Percentiles rank a stretch among this genome's conserved stretches.
These are phyloP conservation scores for Amphiura filiformis DNA, from an alignment of 35 echinoderm and acorn worm species.

Conservation along the genomic window DNA sequence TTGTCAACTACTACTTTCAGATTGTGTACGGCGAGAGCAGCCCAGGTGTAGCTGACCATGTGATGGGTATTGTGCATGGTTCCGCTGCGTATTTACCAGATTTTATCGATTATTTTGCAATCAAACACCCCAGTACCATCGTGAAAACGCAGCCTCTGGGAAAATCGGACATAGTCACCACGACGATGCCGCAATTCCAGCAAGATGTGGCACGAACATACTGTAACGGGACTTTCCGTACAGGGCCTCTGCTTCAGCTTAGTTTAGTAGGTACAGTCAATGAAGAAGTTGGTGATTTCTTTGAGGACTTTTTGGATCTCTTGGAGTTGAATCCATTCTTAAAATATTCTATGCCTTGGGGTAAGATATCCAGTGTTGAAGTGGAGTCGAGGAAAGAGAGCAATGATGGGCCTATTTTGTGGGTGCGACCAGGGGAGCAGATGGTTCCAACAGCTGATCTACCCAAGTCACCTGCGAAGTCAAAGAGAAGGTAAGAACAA, in stretches of 20 bases:
- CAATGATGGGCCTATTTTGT: slow-evolving; percentile 98
- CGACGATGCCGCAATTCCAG: slow-evolving; percentile 75
- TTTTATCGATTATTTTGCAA: slow-evolving; percentile 69
- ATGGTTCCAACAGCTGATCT: slow-evolving; percentile 97
- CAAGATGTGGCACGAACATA: slow-evolving; percentile 71
- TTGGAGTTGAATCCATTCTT: slow-evolving; percentile 89
- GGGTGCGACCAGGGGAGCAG: slow-evolving; percentile 96
- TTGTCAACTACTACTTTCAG: slow-evolving; percentile 76
- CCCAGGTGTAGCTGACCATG: slow-evolving; percentile 71
- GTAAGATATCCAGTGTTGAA: slow-evolving; percentile 52
- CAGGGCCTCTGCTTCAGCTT: slow-evolving; percentile 89
- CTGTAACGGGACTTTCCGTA: slow-evolving; percentile 74
- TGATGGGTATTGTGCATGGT: slow-evolving; percentile 93
- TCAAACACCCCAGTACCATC: slow-evolving; percentile 65
- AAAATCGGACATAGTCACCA: slow-evolving; percentile 91
- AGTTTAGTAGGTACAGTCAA: slow-evolving; percentile 96
- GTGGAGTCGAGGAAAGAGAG: slow-evolving; percentile 78
- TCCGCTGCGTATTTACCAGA: slow-evolving; percentile 67
- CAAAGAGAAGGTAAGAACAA: slow-evolving; percentile 73
- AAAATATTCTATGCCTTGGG: slow-evolving; percentile 94
- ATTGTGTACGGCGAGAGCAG: slow-evolving; percentile 66
- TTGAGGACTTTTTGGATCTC: slow-evolving; percentile 79
- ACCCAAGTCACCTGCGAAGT: slow-evolving; percentile 92
- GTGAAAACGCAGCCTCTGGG: slow-evolving; percentile 86
- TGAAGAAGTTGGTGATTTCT: slow-evolving; percentile 95